These are phyloP conservation scores for Danio tinwini DNA, from an alignment of 2,797 vertebrate genomes.

Conservation along the genomic window DNA sequence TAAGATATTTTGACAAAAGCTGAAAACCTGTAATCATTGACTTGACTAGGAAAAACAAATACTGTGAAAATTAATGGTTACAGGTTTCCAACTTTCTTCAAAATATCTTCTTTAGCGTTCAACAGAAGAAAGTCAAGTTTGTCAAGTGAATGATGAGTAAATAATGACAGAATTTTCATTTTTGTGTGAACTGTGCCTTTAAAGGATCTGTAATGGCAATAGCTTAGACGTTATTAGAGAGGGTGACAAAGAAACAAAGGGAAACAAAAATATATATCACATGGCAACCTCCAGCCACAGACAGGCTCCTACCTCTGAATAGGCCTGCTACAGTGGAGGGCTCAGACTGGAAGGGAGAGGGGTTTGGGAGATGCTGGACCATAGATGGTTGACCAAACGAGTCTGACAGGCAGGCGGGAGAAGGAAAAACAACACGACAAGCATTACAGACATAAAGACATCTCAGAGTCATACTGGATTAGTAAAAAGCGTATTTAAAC, in stretches of 20 bases:
- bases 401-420: constrained; percentile 80
- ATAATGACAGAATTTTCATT: no score
- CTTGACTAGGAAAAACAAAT: no score
- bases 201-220: background rate
- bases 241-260: background rate
- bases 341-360: constrained; percentile 88
- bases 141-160: no score
- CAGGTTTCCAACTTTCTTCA: no score
- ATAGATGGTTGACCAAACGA: constrained; percentile 87
- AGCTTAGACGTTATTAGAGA: background rate
- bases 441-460: constrained; percentile 49
- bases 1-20: no score
- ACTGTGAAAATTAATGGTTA: no score
- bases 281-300: constrained; percentile 44
- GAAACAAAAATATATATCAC: background rate
- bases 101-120: no score
- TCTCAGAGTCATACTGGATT: constrained; percentile 60
- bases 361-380: constrained; percentile 86
- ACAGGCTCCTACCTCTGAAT: constrained; percentile 87
- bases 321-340: constrained; percentile 92
- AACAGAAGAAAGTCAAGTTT: no score
- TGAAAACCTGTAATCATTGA: no score
- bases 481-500: constrained; percentile 30
- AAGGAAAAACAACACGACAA: constrained; percentile 70
- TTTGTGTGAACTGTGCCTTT: no score